A percentile compares a stretch with the other conserved stretches of the same genome.
Evolutionary conservation across 1,140 invertebrate species (phyloP).

Genomic region (Pinna nobilis): DNA sequence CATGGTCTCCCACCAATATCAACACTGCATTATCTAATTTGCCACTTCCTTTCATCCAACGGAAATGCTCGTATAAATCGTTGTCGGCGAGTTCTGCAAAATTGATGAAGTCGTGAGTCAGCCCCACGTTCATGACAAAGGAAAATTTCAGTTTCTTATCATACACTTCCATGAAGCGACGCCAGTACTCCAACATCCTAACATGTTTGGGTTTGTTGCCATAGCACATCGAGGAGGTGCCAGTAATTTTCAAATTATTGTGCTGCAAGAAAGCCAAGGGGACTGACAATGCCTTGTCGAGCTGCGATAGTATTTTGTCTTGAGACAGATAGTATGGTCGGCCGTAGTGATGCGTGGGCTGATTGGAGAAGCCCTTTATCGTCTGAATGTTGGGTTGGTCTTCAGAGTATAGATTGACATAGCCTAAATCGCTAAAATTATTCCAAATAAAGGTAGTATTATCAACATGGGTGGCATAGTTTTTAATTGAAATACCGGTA

Average conservation of each 20-base stretch:
- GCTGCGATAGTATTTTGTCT: slow-evolving; percentile 37
- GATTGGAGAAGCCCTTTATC: slow-evolving; percentile 29
- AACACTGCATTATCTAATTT: slow-evolving; percentile 79
- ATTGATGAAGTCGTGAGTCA: slow-evolving; percentile 50
- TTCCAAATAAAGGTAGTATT: slow-evolving; percentile 29
- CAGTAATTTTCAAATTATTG: slow-evolving; percentile 17
- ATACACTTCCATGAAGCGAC: slow-evolving; percentile 45
- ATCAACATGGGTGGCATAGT: slow-evolving; percentile 15
- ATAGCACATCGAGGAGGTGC: slow-evolving; percentile 44
- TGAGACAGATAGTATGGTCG: slow-evolving; percentile 57
- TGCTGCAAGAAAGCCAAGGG: slow-evolving; percentile 47
- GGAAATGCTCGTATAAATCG: slow-evolving; percentile 62
- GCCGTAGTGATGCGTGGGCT: slow-evolving; percentile 23
- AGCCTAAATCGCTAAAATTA: slow-evolving; percentile 24
- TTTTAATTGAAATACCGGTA: slow-evolving; percentile 27
- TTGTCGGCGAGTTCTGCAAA: slow-evolving; percentile 46
- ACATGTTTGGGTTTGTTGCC: slow-evolving; percentile 41
- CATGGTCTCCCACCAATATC: slow-evolving; percentile 94
- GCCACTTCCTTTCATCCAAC: slow-evolving; percentile 58
- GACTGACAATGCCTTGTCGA: not conserved
- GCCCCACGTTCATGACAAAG: slow-evolving; percentile 43
- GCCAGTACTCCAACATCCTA: slow-evolving; percentile 40
- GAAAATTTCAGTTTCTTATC: slow-evolving; percentile 42
- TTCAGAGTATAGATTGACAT: slow-evolving; percentile 14
- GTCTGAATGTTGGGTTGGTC: slow-evolving; percentile 24